A percentile compares a stretch with the other conserved stretches of the same genome.
These are phyloP conservation scores for Drosophila kanekoi DNA, from an alignment of 2,888 invertebrate genomes.

Conservation along the genomic window DNA sequence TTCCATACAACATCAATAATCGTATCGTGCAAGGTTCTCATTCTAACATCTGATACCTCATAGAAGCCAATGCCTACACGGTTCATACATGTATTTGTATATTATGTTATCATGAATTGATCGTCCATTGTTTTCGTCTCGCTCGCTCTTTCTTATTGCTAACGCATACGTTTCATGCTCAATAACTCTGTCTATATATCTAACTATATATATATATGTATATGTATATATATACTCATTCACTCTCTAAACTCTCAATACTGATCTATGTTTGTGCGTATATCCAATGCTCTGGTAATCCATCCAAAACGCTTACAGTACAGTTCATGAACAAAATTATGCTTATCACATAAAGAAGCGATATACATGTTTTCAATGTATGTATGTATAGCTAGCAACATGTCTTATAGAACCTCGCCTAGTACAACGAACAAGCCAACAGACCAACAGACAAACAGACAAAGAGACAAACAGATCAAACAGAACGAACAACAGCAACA, in stretches of 20 bases:
- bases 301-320: conserved; percentile 71
- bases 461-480: conserved; percentile 20
- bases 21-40: conserved; percentile 14
- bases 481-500: conserved; percentile 13
- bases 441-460: conserved; percentile 34
- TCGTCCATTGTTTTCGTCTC: conserved; percentile 53
- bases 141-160: conserved; percentile 29
- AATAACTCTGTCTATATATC: conserved; percentile 35
- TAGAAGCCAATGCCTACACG: conserved; percentile 14
- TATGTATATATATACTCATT: conserved; percentile 18
- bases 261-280: conserved; percentile 46
- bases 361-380: conserved; percentile 62
- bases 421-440: conserved; percentile 32
- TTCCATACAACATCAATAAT: conserved; percentile 3
- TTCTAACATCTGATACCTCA: background rate
- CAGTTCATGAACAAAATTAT: conserved; percentile 56
- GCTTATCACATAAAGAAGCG: conserved; percentile 22
- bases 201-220: conserved; percentile 17
- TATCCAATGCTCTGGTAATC: conserved; percentile 29
- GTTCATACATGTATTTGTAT: conserved; percentile 29
- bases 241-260: conserved; percentile 19
- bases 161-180: conserved; percentile 13
- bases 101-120: conserved; percentile 17
- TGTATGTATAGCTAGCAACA: conserved; percentile 84
- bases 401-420: conserved; percentile 64